Percentiles rank a stretch among this genome's conserved stretches.
Evolutionary conservation across 2,797 vertebrate genomes (phyloP).

Genomic region (Lepus oiostolus): DNA sequence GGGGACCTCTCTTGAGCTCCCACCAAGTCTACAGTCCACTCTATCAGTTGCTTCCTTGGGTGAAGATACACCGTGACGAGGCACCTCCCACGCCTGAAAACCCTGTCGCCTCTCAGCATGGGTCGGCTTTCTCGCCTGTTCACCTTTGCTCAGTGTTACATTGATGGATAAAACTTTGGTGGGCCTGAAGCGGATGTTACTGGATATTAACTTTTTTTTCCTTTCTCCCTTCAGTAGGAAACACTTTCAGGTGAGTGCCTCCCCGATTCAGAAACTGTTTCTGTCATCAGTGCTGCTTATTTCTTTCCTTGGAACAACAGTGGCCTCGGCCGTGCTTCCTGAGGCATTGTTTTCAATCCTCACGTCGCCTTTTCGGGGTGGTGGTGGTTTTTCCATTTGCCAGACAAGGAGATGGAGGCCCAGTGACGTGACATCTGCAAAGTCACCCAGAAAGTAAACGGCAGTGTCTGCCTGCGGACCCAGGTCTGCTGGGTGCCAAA

Average conservation of each 20-base stretch:
- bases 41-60: not conserved
- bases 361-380: not conserved
- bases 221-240: conserved; percentile 75
- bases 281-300: not conserved
- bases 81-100: not conserved
- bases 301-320: not conserved
- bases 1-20: not conserved
- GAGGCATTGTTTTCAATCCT: not conserved
- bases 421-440: not conserved
- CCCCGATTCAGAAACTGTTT: not conserved
- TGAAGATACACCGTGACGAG: not conserved
- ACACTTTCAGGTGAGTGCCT: conserved; percentile 86
- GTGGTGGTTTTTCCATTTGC: not conserved
- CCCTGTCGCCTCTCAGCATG: not conserved
- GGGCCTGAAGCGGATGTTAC: not conserved
- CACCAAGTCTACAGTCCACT: not conserved
- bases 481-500: not conserved
- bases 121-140: not conserved
- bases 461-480: not conserved
- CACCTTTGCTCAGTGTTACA: not conserved
- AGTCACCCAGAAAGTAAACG: not conserved
- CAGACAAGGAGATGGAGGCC: not conserved
- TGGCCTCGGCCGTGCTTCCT: not conserved
- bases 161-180: conserved; percentile 27
- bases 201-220: conserved; percentile 67